Evolutionary conservation across 2,113 vertebrate species (phyloP).

Genomic region (Leucosticte australis): DNA sequence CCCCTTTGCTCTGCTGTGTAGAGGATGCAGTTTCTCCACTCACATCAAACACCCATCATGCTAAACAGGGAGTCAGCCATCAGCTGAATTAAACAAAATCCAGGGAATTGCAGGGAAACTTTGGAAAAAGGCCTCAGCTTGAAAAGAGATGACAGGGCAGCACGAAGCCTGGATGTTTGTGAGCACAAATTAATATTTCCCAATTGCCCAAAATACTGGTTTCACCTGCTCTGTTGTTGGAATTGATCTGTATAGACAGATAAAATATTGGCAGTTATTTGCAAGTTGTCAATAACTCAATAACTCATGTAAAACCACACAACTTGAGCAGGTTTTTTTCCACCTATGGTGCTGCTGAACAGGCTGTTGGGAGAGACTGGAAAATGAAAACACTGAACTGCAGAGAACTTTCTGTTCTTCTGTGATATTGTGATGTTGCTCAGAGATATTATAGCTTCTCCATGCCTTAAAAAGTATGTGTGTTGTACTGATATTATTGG

Average conservation of each 20-base stretch:
- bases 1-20: background rate
- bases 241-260: background rate
- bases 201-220: background rate
- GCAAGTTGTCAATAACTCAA: background rate
- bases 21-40: background rate
- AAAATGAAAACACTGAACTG: background rate
- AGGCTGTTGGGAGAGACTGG: background rate
- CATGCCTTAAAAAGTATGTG: background rate
- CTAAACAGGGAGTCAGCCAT: background rate
- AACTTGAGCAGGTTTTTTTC: background rate
- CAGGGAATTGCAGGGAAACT: background rate
- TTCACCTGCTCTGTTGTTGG: background rate
- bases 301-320: background rate
- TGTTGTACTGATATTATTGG: background rate
- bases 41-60: rapidly evolving
- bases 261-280: background rate
- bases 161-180: rapidly evolving
- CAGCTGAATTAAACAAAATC: background rate
- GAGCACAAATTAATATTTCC: rapidly evolving
- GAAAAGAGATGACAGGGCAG: background rate
- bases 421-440: background rate
- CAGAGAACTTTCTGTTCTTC: background rate
- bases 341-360: background rate
- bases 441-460: background rate
- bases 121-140: background rate